phyloP scores from a whole-genome alignment of 2,113 vertebrate genomes.

The Probosciger aterrimus region DNA sequence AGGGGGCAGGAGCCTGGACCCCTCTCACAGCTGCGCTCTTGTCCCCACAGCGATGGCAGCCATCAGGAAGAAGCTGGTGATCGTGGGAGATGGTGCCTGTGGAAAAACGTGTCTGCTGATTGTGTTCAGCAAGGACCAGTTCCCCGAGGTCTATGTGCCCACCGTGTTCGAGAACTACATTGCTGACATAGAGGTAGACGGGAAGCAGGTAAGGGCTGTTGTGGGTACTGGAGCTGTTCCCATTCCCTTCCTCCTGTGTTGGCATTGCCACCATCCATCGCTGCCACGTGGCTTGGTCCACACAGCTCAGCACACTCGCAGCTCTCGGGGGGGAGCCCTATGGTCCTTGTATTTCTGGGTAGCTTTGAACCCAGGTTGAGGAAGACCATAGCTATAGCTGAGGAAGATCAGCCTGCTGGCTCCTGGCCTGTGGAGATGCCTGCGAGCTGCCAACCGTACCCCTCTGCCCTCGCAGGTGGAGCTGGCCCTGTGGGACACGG shows the following conservation, averaged over 20 bases:
- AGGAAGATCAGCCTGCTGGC: neutral
- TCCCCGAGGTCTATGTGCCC: slow-evolving; percentile 96
- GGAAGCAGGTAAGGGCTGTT: slow-evolving; percentile 83
- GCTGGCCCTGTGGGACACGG: slow-evolving; percentile 95
- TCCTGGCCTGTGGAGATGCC: neutral
- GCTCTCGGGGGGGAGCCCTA: rapidly evolving
- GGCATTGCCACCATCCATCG: rapidly evolving
- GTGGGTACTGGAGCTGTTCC: rapidly evolving
- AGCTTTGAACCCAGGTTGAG: neutral
- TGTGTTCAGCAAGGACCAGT: slow-evolving; percentile 98
- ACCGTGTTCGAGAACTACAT: slow-evolving; percentile 99
- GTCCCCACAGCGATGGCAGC: slow-evolving; percentile 86
- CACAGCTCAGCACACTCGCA: rapidly evolving
- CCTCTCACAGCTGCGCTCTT: neutral
- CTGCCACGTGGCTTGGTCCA: rapidly evolving
- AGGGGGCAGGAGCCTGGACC: neutral
- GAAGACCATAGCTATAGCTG: rapidly evolving
- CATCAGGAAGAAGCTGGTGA: slow-evolving; percentile 97
- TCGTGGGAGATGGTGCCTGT: slow-evolving; percentile 95
- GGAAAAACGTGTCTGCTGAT: slow-evolving; percentile 97
- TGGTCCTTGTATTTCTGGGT: neutral
- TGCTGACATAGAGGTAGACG: slow-evolving; percentile 95
- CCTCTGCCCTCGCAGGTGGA: slow-evolving; percentile 82
- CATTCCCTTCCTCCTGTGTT: rapidly evolving
- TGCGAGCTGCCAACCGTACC: neutral